A percentile compares a stretch with the other conserved stretches of the same genome.
Evolutionary conservation across 1,140 invertebrate species (phyloP).

Genomic region (Psilanteris sp.): DNA sequence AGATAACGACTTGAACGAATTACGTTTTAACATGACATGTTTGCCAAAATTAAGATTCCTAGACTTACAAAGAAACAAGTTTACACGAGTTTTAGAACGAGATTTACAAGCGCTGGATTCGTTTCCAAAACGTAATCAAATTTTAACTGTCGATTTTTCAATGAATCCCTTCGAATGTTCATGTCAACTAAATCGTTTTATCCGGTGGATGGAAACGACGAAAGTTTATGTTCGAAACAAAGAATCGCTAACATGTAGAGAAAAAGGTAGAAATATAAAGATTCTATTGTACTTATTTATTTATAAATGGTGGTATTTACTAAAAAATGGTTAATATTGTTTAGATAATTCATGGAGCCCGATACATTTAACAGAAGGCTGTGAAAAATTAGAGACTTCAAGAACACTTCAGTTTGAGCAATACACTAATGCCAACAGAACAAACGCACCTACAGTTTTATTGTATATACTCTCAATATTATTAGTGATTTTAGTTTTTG

Average conservation of each 20-base stretch:
- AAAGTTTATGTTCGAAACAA: constrained; percentile 83
- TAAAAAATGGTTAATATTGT: too few relatives aligned
- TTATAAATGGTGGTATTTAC: too few relatives aligned
- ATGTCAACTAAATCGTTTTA: constrained; percentile 82
- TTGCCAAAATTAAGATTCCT: constrained; percentile 84
- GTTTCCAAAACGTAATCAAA: constrained; percentile 80
- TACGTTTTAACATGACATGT: constrained; percentile 86
- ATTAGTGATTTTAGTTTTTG: constrained; percentile 80
- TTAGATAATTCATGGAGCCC: constrained; percentile 69
- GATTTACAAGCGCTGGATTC: constrained; percentile 83
- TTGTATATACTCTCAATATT: constrained; percentile 82
- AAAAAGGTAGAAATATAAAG: constrained; percentile 64
- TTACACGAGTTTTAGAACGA: constrained; percentile 81
- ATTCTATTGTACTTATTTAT: too few relatives aligned
- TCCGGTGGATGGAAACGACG: constrained; percentile 83
- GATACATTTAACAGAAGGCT: constrained; percentile 68
- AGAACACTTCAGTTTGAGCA: constrained; percentile 21
- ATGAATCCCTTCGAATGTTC: constrained; percentile 86
- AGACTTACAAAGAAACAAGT: constrained; percentile 86
- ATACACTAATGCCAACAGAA: constrained; percentile 59
- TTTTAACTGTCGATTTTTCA: constrained; percentile 84
- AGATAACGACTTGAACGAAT: constrained; percentile 82
- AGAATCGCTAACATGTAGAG: constrained; percentile 80
- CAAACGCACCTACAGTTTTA: constrained; percentile 80
- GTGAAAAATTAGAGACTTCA: constrained; percentile 47